Evolutionary conservation across 1,140 invertebrate genomes (phyloP).

Genomic region (Gryon sp.): DNA sequence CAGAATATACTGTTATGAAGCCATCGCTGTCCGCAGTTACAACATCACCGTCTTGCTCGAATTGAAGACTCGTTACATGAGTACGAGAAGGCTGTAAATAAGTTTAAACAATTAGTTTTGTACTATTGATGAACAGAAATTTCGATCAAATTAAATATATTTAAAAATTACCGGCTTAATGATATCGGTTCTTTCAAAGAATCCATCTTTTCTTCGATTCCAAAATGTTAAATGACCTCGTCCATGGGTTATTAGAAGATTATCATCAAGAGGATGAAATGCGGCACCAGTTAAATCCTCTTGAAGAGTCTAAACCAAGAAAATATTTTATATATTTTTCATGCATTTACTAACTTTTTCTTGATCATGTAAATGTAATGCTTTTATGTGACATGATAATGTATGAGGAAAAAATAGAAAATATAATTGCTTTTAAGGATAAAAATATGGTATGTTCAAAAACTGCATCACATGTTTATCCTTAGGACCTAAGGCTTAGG

Average conservation of each 20-base stretch:
- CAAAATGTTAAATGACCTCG: slow-evolving; percentile 96
- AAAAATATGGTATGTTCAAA: no score
- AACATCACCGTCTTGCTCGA: slow-evolving; percentile 95
- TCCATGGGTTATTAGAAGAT: slow-evolving; percentile 94
- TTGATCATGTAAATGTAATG: no score
- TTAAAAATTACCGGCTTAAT: slow-evolving; percentile 84
- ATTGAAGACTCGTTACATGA: slow-evolving; percentile 91
- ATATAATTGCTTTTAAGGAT: no score
- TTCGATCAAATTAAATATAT: background rate
- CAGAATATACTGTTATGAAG: slow-evolving; percentile 95
- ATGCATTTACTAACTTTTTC: no score
- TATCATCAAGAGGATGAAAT: slow-evolving; percentile 96
- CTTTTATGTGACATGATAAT: no score
- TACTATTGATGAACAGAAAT: background rate
- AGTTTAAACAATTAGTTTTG: slow-evolving; percentile 1
- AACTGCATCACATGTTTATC: no score
- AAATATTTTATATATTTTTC: no score
- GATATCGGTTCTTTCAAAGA: slow-evolving; percentile 92
- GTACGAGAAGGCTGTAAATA: slow-evolving; percentile 86
- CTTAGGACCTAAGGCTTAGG: no score
- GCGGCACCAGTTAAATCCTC: slow-evolving; percentile 93
- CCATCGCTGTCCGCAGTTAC: slow-evolving; percentile 96
- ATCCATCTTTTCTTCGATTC: slow-evolving; percentile 92
- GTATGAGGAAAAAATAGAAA: no score
- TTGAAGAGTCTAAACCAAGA: slow-evolving; percentile 85